phyloP scores from a whole-genome alignment of 2,797 vertebrate species.

The Sebastes kiyomatsui region DNA sequence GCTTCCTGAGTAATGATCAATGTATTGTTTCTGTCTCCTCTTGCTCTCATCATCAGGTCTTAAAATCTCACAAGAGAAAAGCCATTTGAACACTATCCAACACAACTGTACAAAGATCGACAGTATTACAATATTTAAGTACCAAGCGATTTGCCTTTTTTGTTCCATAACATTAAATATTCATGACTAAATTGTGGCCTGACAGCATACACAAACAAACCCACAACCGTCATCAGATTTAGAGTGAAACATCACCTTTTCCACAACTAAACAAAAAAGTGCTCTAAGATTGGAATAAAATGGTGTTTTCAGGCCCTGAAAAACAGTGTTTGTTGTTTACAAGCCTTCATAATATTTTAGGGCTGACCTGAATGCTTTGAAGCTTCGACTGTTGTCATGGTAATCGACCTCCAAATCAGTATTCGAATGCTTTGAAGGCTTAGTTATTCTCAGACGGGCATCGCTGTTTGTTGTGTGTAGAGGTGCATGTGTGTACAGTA shows the following conservation, averaged over 20 bases:
- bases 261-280: not conserved
- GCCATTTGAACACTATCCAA: not conserved
- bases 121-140: not conserved
- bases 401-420: too few relatives aligned
- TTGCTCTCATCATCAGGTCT: not conserved
- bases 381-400: too few relatives aligned
- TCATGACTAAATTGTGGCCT: not conserved
- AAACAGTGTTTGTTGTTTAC: not conserved
- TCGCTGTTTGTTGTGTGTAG: too few relatives aligned
- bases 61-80: not conserved
- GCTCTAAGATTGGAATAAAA: not conserved
- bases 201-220: not conserved
- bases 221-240: not conserved
- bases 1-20: not conserved
- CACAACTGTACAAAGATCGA: not conserved
- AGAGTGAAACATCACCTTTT: not conserved
- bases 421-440: too few relatives aligned
- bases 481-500: too few relatives aligned
- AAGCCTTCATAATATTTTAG: not conserved
- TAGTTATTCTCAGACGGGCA: too few relatives aligned
- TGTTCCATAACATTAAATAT: not conserved
- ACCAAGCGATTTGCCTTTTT: not conserved
- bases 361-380: too few relatives aligned
- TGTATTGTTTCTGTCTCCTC: not conserved
- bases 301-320: not conserved